Evolutionary conservation across 1,140 invertebrate genomes (phyloP), one percentile per base, ranked within the genome.

Genomic region (Helicoverpa armigera): DNA sequence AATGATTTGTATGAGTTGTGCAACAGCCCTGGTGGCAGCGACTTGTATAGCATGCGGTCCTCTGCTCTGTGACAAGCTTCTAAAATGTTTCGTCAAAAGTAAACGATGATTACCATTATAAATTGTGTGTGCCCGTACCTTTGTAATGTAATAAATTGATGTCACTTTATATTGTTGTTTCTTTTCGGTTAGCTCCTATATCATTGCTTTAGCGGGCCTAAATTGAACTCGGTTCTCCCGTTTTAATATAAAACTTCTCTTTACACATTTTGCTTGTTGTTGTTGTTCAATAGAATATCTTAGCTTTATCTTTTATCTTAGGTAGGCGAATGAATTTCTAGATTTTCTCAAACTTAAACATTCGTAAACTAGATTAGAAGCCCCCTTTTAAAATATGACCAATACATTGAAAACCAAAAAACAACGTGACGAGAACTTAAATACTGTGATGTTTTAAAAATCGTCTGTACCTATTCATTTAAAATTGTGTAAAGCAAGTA

Each of bases 1-100:
- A 63, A 91, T 91, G 90, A 87, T 91, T 80, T 90, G 88, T 58
- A 82, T 91, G 76, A 86, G 86, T 31, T 75, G 81, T 10, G 77
- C 82, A 9, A 90, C 89, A 1, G 88, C 88, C 1, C n/a, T 87
- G 7, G 78, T 83, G 2, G 89, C 88, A 16, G 86, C 86, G 10
- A 84, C 80, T 16, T 72, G 84, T 18, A 88, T 91, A 16, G 81
- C 83, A 2, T 79, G 85, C 13, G 88, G 89, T 14, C 89, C 89
- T 0, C 43, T 89, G 13, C 10, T 87, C 11, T 89, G 86, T 69
- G 89, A 87, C 10, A 85, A 82, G 82, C 63, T 85, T 14, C 50
- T 83, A 51, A 83, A 61, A 54, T 83, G 82, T 73, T 77, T 80
- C 61, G 29, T 77, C 14, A 77, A 77, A 51, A 67, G 75, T 67